A percentile compares a stretch with the other conserved stretches of the same genome.
Conservation (phyloP, 1,140 invertebrate genomes). For the Thaumetopoea pityocampa region DNA sequence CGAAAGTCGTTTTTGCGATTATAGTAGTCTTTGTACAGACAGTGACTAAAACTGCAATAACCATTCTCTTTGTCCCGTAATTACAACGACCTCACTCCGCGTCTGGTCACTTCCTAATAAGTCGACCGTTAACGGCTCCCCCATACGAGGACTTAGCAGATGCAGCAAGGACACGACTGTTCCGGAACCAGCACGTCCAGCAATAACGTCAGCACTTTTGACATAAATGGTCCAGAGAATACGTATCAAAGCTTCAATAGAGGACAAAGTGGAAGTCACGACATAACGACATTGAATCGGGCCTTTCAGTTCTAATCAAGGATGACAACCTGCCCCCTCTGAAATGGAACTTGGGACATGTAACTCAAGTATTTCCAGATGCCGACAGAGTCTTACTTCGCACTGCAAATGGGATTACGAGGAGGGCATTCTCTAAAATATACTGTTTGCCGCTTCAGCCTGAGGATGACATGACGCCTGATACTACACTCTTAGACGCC, state of each 20-base stretch:
- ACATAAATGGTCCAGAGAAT: neutral
- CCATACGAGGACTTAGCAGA: neutral
- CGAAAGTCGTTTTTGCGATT: too few species aligned
- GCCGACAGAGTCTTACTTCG: neutral
- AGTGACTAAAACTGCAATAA: too few species aligned
- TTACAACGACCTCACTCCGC: neutral
- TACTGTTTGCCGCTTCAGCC: too few species aligned
- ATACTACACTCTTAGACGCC: too few species aligned
- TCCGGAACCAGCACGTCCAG: neutral
- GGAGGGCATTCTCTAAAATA: neutral
- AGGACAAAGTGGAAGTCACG: neutral
- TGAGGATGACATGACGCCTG: too few species aligned
- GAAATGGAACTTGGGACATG: neutral
- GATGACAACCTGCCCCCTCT: slow-evolving; percentile 3
- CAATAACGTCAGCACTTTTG: neutral
- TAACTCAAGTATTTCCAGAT: neutral
- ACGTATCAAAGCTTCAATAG: neutral
- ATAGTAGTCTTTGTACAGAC: too few species aligned
- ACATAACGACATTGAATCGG: neutral
- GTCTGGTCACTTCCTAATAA: slow-evolving; percentile 2
- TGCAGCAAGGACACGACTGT: neutral
- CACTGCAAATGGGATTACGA: neutral
- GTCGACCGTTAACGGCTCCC: slow-evolving; percentile 1
- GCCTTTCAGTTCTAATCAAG: neutral
- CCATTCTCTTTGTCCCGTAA: neutral